These are phyloP conservation scores for Watsonalla cultraria DNA, from an alignment of 2,888 invertebrate genomes.

Conservation along the genomic window DNA sequence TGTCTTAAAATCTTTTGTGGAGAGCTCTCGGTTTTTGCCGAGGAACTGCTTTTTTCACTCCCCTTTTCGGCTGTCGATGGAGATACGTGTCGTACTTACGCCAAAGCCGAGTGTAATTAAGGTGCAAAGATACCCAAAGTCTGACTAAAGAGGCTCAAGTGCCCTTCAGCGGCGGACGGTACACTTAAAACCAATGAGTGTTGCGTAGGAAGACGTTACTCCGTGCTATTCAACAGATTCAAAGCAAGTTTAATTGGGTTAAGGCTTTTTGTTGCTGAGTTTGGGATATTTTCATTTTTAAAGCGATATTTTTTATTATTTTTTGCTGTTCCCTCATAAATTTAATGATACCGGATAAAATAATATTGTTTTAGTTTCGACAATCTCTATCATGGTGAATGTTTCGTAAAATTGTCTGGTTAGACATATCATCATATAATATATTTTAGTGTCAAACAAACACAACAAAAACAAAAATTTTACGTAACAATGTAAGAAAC, in stretches of 20 bases:
- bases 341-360: too few relatives aligned
- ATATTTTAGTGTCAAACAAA: too few relatives aligned
- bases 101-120: slow-evolving; percentile 68
- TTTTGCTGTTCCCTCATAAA: too few relatives aligned
- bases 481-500: too few relatives aligned
- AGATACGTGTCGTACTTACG: slow-evolving; percentile 67
- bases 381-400: too few relatives aligned
- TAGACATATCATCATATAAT: too few relatives aligned
- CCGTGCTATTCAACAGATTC: slow-evolving; percentile 68
- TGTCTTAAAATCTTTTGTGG: slow-evolving; percentile 44
- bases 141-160: slow-evolving; percentile 60
- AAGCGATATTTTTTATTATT: neutral
- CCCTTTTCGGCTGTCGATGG: slow-evolving; percentile 48
- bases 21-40: slow-evolving; percentile 38
- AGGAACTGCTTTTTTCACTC: slow-evolving; percentile 45
- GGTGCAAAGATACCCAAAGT: slow-evolving; percentile 76
- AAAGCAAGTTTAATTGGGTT: slow-evolving; percentile 65
- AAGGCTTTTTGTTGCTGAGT: slow-evolving; percentile 27
- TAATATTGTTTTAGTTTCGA: too few relatives aligned
- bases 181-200: slow-evolving; percentile 67
- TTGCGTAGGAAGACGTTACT: slow-evolving; percentile 62
- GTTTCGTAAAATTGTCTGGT: too few relatives aligned
- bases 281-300: slow-evolving; percentile 26
- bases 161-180: slow-evolving; percentile 62
- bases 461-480: too few relatives aligned